Conservation (phyloP, 2,888 invertebrate species). For the Gonocerus acuteangulatus region DNA sequence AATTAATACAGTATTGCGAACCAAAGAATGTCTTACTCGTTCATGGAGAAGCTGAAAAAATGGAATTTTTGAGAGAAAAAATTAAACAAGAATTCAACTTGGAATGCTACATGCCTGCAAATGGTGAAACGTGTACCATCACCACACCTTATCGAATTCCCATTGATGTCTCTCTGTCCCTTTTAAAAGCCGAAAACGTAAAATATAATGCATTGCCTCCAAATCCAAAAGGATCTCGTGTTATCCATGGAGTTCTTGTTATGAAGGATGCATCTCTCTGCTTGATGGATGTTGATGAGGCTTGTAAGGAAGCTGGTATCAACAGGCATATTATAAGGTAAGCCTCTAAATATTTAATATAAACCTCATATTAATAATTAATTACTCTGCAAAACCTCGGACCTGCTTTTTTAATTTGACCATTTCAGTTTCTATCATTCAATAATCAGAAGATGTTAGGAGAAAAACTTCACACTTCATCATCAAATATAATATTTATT, state of each 20-base stretch:
- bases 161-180: slow-evolving; percentile 75
- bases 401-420: too few species aligned
- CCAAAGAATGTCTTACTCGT: slow-evolving; percentile 95
- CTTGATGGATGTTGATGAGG: slow-evolving; percentile 80
- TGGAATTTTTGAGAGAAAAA: slow-evolving; percentile 94
- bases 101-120: slow-evolving; percentile 92
- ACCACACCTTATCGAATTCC: slow-evolving; percentile 80
- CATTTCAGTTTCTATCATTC: too few species aligned
- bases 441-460: too few species aligned
- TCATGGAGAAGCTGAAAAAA: slow-evolving; percentile 96
- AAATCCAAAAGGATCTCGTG: slow-evolving; percentile 77
- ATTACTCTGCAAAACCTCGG: too few species aligned
- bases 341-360: background rate
- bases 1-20: slow-evolving; percentile 93
- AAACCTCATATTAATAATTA: too few species aligned
- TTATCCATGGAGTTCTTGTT: slow-evolving; percentile 82
- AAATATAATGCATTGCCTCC: slow-evolving; percentile 73
- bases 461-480: too few species aligned
- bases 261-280: slow-evolving; percentile 81
- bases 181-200: slow-evolving; percentile 69
- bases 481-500: too few species aligned
- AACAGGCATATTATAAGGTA: slow-evolving; percentile 65
- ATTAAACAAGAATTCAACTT: slow-evolving; percentile 87
- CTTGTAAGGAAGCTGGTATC: slow-evolving; percentile 77
- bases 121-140: slow-evolving; percentile 92